Evolutionary conservation across 2,113 vertebrate genomes (phyloP), one percentile per base, ranked within the genome.

Genomic region (Ranitomeya variabilis): DNA sequence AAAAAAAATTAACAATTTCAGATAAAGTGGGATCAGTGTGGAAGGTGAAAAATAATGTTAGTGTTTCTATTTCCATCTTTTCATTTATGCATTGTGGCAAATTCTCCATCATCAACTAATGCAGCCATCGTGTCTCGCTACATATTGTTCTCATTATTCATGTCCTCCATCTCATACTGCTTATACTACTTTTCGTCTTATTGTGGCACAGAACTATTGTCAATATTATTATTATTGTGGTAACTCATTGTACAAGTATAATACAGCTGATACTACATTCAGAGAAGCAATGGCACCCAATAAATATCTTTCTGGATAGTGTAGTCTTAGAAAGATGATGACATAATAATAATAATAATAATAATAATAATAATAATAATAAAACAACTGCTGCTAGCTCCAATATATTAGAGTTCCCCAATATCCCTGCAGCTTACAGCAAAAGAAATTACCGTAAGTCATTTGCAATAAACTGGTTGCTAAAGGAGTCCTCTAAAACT

Each of bases 11-110:
- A 3, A 83, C 62, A 79, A 86, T 86, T 51, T 82, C 14, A 0
- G 19, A 45, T 92, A 91, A 76, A 92, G 86, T 52, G 31, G 79
- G 23, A 86, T 92, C 86, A 80, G 89, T 89, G 86, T 64, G 85
- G 84, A 90, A 91, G 85, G 55, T 89, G 77, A n/a, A 71, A 31
- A 51, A 55, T 60, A 37, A 57, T 89, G 80, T 90, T 90, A 71
- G 11, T 85, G 31, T 64, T 37, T 80, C 26, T 71, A n/a, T 59
- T 88, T 19, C 60, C 5, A n/a, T 60, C 31, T 66, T 79, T 57
- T 54, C n/a, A 52, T 80, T 67, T 52, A 54, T 12, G 73, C 3
- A 21, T 11, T 76, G 73, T 76, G 52, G 51, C 45, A 21, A 62
- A 9, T 86, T 79, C 12, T 57, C 21, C 21, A 21, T 45, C 31